A percentile compares a stretch with the other conserved stretches of the same genome.
Evolutionary conservation across 2,888 invertebrate genomes (phyloP).

Genomic region (Drosophila macrospina): DNA sequence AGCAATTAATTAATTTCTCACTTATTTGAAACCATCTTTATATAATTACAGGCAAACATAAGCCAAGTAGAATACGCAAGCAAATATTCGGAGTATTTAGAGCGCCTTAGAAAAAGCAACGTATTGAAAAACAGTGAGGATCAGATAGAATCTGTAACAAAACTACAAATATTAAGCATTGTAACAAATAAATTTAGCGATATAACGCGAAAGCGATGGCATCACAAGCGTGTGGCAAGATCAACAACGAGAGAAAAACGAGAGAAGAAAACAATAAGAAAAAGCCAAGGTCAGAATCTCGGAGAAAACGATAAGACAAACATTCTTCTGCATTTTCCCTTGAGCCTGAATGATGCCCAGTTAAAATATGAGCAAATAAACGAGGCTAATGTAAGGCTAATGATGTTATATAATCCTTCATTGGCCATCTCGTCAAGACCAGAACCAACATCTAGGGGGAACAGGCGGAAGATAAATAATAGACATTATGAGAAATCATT

Average conservation of each 20-base stretch:
- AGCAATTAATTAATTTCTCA: not conserved
- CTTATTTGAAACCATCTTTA: not conserved
- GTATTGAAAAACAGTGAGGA: not conserved
- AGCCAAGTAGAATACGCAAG: constrained; percentile 88
- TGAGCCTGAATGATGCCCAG: constrained; percentile 55
- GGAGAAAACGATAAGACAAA: constrained; percentile 44
- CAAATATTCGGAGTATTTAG: constrained; percentile 88
- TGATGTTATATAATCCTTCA: constrained; percentile 79
- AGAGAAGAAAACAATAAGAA: constrained; percentile 1
- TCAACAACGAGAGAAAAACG: constrained; percentile 1
- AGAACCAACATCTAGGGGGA: not conserved
- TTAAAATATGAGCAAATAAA: constrained; percentile 73
- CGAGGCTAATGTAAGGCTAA: constrained; percentile 82
- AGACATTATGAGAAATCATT: constrained; percentile 7
- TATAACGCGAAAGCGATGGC: constrained; percentile 43
- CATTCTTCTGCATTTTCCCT: constrained; percentile 68
- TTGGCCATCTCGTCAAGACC: constrained; percentile 43
- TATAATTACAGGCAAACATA: constrained; percentile 87
- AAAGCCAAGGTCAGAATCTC: not conserved
- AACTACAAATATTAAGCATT: constrained; percentile 74
- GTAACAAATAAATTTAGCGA: constrained; percentile 63
- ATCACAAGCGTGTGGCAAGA: constrained; percentile 28
- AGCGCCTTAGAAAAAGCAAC: constrained; percentile 76
- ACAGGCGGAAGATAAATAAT: constrained; percentile 18
- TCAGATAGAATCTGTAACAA: constrained; percentile 21